A percentile compares a stretch with the other conserved stretches of the same genome.
Conservation (phyloP, 2,113 vertebrate genomes). For the Eleginops maclovinus region DNA sequence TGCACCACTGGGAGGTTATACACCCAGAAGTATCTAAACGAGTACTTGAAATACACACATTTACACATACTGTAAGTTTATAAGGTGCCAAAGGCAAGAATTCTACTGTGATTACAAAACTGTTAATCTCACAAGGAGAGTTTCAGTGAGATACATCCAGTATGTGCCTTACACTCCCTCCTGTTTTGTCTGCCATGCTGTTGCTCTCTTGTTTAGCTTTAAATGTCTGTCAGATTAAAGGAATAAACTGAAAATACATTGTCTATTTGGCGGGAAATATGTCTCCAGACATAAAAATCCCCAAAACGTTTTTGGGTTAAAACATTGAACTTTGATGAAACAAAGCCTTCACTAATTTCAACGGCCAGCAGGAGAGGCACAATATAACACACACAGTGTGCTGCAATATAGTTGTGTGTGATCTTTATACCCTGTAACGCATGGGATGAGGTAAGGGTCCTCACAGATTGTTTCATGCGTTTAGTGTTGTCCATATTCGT, state of each 20-base stretch:
- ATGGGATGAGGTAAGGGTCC: neutral
- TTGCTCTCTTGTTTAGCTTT: neutral
- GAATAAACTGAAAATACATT: neutral
- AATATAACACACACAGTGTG: no score
- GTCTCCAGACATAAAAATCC: neutral
- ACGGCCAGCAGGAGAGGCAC: no score
- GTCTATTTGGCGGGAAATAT: neutral
- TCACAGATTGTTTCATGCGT: neutral
- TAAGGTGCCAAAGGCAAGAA: neutral
- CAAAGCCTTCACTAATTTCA: neutral
- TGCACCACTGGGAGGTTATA: neutral
- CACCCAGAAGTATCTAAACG: neutral
- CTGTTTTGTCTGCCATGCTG: neutral
- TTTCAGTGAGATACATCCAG: neutral
- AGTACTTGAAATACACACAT: conserved; percentile 1
- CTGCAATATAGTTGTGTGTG: no score
- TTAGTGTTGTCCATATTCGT: neutral
- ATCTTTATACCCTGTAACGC: neutral
- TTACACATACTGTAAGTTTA: neutral
- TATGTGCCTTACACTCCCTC: neutral
- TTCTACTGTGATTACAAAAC: neutral
- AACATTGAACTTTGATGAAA: neutral
- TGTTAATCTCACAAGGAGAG: neutral
- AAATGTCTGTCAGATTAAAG: neutral
- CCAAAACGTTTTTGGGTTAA: no score